phyloP scores from a whole-genome alignment of 2,113 vertebrate species.

The Notarius quadriscutis region DNA sequence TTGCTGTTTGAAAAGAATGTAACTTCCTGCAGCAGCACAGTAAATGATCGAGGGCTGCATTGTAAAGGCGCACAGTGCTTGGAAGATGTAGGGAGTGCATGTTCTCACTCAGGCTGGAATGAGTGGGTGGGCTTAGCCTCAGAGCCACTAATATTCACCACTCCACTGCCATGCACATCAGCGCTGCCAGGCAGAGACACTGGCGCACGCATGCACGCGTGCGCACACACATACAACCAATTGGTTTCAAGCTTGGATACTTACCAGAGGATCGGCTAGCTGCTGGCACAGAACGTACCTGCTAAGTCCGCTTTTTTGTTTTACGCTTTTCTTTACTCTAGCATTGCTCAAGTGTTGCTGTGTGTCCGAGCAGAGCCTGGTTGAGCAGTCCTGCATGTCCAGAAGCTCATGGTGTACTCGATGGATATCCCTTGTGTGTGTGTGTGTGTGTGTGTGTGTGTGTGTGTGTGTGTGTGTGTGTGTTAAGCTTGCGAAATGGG shows the following conservation, averaged over 20 bases:
- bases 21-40: not conserved
- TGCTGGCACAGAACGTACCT: conserved; percentile 30
- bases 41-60: not conserved
- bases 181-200: conserved; percentile 32
- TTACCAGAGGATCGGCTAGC: conserved; percentile 22
- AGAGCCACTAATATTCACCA: conserved; percentile 45
- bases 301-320: not conserved
- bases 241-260: conserved; percentile 2
- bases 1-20: not conserved
- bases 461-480: not conserved
- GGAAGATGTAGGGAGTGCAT: conserved; percentile 1
- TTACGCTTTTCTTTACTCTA: not conserved
- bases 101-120: conserved; percentile 34
- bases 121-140: conserved; percentile 44
- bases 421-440: not conserved
- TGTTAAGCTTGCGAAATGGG: not conserved
- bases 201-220: conserved; percentile 21
- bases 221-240: not conserved
- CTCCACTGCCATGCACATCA: conserved; percentile 47
- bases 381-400: not conserved
- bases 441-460: not conserved
- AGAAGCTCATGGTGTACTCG: not conserved
- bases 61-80: not conserved
- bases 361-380: not conserved
- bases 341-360: not conserved